Conservation (phyloP, 2,888 invertebrate species). For the Epirrita christyi region DNA sequence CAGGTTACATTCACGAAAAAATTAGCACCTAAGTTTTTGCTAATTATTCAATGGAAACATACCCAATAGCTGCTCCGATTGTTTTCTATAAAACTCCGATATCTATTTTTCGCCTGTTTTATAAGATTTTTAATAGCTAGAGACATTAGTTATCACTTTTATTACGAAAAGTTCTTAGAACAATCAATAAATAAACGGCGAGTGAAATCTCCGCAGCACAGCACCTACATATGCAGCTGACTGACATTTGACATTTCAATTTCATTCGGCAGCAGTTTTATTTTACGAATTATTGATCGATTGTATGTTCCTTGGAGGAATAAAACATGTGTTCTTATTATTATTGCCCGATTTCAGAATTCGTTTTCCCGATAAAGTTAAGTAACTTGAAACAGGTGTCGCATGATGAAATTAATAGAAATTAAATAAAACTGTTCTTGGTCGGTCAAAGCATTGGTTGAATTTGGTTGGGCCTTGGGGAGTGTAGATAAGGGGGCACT, state of each 20-base stretch:
- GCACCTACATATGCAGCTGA: no score
- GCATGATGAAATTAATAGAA: no score
- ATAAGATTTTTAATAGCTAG: constrained; percentile 65
- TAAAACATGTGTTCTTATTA: no score
- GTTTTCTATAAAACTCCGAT: constrained; percentile 56
- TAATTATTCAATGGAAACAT: constrained; percentile 47
- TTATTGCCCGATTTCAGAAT: constrained; percentile 20
- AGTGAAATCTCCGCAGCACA: no score
- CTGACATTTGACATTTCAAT: no score
- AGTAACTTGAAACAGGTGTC: not conserved
- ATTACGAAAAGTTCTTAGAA: not conserved
- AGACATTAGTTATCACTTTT: constrained; percentile 56
- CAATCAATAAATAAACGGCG: no score
- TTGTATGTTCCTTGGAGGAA: constrained; percentile 16
- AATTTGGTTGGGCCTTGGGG: no score
- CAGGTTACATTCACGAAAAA: constrained; percentile 4
- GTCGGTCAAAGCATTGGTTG: no score
- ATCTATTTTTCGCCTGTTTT: constrained; percentile 58
- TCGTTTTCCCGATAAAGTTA: constrained; percentile 13
- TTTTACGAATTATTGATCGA: constrained; percentile 21
- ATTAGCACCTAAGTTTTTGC: constrained; percentile 31
- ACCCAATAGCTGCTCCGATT: constrained; percentile 61
- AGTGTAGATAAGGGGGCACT: no score
- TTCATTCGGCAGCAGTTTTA: no score
- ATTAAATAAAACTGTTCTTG: no score